Percentiles rank a stretch among this genome's conserved stretches.
Evolutionary conservation across 2,113 vertebrate species (phyloP).

Genomic region (Sitta europaea): DNA sequence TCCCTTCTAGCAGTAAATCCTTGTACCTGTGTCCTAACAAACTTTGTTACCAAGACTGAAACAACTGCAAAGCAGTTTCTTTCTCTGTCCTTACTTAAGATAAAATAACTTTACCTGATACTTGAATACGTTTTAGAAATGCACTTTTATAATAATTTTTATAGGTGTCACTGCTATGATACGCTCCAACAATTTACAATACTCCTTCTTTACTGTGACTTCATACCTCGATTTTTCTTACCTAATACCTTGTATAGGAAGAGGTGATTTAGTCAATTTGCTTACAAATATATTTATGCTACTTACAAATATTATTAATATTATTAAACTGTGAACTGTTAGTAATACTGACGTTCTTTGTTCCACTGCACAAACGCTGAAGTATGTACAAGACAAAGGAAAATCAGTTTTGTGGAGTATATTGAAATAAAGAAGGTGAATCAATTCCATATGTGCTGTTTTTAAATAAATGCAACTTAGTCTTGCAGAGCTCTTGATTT

Average conservation of each 20-base stretch:
- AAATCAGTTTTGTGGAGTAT: neutral
- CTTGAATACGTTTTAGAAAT: neutral
- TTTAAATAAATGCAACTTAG: neutral
- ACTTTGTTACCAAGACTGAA: neutral
- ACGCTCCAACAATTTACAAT: neutral
- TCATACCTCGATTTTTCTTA: neutral
- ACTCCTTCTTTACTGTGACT: neutral
- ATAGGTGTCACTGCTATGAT: neutral
- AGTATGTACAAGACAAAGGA: neutral
- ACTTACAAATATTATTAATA: no score
- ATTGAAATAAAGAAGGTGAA: neutral
- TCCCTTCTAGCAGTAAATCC: neutral
- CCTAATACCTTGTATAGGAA: neutral
- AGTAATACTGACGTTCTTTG: neutral
- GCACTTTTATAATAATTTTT: neutral
- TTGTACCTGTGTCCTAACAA: neutral
- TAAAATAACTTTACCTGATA: neutral
- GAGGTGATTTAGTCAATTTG: neutral
- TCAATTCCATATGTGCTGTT: neutral
- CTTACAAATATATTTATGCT: neutral
- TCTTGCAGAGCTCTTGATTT: neutral
- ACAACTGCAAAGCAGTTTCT: neutral
- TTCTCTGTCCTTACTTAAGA: neutral
- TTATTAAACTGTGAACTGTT: neutral
- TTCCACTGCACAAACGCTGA: rapidly evolving